phyloP scores from a whole-genome alignment of 2,113 vertebrate genomes.

The Eolophus roseicapilla region DNA sequence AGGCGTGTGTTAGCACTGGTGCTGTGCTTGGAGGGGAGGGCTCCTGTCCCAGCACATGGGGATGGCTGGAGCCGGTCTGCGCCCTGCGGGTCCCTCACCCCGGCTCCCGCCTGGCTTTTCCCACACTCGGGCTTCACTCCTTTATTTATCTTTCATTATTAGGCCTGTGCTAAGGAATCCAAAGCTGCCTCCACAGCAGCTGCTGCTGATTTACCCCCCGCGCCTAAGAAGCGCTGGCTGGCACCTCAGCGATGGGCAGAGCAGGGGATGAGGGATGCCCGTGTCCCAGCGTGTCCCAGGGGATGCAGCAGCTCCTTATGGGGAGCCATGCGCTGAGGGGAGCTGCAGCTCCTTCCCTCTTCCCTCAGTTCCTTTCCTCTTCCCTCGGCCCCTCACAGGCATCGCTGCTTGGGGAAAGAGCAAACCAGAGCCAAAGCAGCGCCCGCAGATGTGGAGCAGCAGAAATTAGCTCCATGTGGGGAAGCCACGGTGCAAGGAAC shows the following conservation, averaged over 20 bases:
- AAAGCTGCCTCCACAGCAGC: neutral
- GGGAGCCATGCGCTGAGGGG: neutral
- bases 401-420: neutral
- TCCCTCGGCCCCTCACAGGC: neutral
- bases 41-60: neutral
- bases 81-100: neutral
- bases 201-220: neutral
- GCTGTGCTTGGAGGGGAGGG: neutral
- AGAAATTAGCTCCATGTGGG: neutral
- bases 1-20: rapidly evolving
- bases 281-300: rapidly evolving
- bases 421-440: neutral
- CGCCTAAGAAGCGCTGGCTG: neutral
- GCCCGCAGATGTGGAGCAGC: neutral
- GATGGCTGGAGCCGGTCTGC: neutral
- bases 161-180: neutral
- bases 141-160: constrained; percentile 32
- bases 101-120: neutral
- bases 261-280: neutral
- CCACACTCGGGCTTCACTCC: neutral
- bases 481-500: neutral
- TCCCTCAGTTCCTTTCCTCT: neutral
- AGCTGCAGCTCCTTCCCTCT: neutral
- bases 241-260: neutral
- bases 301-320: rapidly evolving